phyloP scores from a whole-genome alignment of 1,140 invertebrate genomes.

The Caenorhabditis remanei region DNA sequence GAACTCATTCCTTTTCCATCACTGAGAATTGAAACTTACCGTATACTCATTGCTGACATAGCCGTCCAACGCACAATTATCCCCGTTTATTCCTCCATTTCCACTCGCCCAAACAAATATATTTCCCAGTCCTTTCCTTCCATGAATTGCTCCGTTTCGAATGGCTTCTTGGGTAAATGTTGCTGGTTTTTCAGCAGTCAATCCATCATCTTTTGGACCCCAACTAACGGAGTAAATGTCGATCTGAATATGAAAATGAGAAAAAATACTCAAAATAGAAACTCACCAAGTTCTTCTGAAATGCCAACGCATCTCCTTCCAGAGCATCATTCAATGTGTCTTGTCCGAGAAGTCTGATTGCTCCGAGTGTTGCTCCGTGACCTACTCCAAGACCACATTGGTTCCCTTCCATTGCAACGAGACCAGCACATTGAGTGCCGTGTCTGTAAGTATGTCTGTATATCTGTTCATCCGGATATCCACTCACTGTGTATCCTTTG shows the following conservation, averaged over 20 bases:
- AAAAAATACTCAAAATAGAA: background rate
- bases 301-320: slow-evolving; percentile 38
- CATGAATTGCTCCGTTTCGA: background rate
- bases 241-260: slow-evolving; percentile 5
- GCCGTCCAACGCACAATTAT: slow-evolving; percentile 23
- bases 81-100: slow-evolving; percentile 21
- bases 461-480: background rate
- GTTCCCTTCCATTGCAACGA: slow-evolving; percentile 9
- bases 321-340: slow-evolving; percentile 6
- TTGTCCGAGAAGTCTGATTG: slow-evolving; percentile 11
- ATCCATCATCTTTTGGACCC: slow-evolving; percentile 38
- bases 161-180: slow-evolving; percentile 21
- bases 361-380: slow-evolving; percentile 32
- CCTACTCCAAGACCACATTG: slow-evolving; percentile 4
- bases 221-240: slow-evolving; percentile 29
- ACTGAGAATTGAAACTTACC: background rate
- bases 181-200: slow-evolving; percentile 13
- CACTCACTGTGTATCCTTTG: slow-evolving; percentile 1
- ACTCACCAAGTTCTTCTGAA: slow-evolving; percentile 8
- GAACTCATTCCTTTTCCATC: no score
- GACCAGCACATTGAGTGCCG: slow-evolving; percentile 22
- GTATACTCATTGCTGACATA: slow-evolving; percentile 49
- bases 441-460: background rate
- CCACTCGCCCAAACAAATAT: slow-evolving; percentile 47
- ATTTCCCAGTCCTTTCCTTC: slow-evolving; percentile 17